phyloP scores from a whole-genome alignment of 2,888 invertebrate species.

The Tinea pellionella region DNA sequence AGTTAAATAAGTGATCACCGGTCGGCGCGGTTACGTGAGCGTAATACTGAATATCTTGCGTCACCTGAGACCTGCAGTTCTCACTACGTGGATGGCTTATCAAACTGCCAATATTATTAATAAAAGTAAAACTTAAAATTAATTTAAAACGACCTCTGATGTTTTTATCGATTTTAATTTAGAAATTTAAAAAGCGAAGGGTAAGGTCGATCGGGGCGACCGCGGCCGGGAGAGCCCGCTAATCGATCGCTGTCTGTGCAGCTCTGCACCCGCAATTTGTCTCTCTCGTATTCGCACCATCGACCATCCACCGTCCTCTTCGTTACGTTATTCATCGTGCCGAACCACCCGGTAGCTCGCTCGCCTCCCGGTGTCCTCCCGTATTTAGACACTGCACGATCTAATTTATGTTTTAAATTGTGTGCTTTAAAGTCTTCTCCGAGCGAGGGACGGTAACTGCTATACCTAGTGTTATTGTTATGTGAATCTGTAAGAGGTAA shows the following conservation, averaged over 20 bases:
- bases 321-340: constrained; percentile 60
- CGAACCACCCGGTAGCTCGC: constrained; percentile 54
- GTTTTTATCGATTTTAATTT: neutral
- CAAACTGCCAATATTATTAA: constrained; percentile 1
- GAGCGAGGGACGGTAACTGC: constrained; percentile 40
- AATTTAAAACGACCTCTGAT: neutral
- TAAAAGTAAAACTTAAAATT: neutral
- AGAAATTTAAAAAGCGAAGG: constrained; percentile 22
- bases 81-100: neutral
- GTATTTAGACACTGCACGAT: constrained; percentile 65
- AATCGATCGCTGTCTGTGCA: constrained; percentile 66
- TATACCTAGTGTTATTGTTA: constrained; percentile 54
- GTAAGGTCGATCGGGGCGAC: constrained; percentile 50
- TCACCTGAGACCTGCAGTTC: constrained; percentile 31
- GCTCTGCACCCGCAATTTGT: constrained; percentile 41
- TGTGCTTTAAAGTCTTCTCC: constrained; percentile 44
- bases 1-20: constrained; percentile 67
- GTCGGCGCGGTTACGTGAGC: constrained; percentile 46
- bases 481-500: constrained; percentile 40
- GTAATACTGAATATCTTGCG: constrained; percentile 32
- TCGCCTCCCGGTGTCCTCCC: constrained; percentile 52
- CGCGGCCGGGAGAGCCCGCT: constrained; percentile 34
- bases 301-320: constrained; percentile 47
- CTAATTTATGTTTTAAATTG: constrained; percentile 66
- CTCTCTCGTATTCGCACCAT: constrained; percentile 39